Base-by-base conservation (phyloP, 1,140 invertebrate species). In the Zaprionus lachaisei region DNA sequence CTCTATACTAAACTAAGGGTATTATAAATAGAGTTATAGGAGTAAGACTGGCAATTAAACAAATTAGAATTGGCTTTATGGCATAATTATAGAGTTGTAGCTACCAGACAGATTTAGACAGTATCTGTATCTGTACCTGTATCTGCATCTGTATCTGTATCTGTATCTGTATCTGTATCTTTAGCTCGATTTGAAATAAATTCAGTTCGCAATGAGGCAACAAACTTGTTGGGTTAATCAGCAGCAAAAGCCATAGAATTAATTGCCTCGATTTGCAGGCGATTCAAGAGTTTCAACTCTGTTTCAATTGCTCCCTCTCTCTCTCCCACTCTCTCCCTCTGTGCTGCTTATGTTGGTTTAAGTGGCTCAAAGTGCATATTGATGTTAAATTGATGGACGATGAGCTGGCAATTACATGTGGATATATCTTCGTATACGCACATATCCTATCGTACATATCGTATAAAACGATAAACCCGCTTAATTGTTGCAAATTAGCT, bases 401-500 rank as follows among this genome's bases (percentile, higher is more conserved):
- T 80, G 57, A 77, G 64, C 55, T 65, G 83, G 66, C 69, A 80
- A 83, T 83, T 79, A 72, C 49, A 65, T 26, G 63, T 65, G 60
- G 64, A 81, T 71, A 81, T 75, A 63, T 61, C n/a, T 17, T 20
- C 31, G 9, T 77, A 69, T 41, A 44, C 47, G 11, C 7, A 14
- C 41, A 63, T 34, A 63, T 63, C 31, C 9, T 77, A 69, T 41
- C 47, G 11, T 7, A 14, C 41, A 63, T 34, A 63, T 63, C 5
- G 31, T 41, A 60, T 62, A 68, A 54, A 74, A 56, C 41, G 38
- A 72, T 67, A 77, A 89, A 72, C 17, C 64, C 54, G 68, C 51
- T 78, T 89, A 84, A 90, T 89, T 90, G 80, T 79, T 80, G 75
- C 72, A 89, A 90, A 89, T 89, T 81, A 84, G 79, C 72, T 44